Evolutionary conservation across 2,888 invertebrate species (phyloP), one percentile per base, ranked within the genome.

Genomic region (Crioceris asparagi): DNA sequence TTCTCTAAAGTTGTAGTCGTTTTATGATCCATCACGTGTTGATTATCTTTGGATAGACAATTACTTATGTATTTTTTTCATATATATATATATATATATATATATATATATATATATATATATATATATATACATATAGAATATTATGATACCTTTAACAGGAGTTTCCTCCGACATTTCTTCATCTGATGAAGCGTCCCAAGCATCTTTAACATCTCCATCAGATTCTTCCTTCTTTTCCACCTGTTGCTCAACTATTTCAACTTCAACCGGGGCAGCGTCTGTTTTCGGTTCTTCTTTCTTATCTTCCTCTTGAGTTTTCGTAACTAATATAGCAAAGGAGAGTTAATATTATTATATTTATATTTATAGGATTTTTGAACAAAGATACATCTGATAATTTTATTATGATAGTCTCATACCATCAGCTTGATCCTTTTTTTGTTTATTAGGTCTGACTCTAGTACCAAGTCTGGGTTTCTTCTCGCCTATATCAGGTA

Each of bases 131-230:
- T n/a, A n/a, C n/a, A n/a, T n/a, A n/a, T n/a, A n/a, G n/a, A n/a
- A n/a, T n/a, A n/a, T n/a, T n/a, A n/a, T n/a, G n/a, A n/a, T 27
- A 27, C 27, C 27, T 27, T 27, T 27, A 12, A 4, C 27, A 25
- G 42, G 43, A 48, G 57, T 61, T 54, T 68, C 66, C 36, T 63
- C 63, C 4, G 60, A 62, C 46, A 74, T 75, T 38, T 74, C 73
- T 26, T 69, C 74, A 15, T 68, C 74, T 16, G 54, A 55, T 4
- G 73, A 73, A 30, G 81, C 83, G 64, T 88, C 88, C 87, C 88
- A 88, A 0, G 84, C 75, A 53, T 88, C 85, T 60, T 88, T 87
- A 1, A 88, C 77, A 42, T 77, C 75, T 49, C 70, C 74, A 38
- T 58, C 50, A 52, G 52, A 56, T 51, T 56, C 53, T 23, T 53